Base-by-base conservation (phyloP, 2,797 vertebrate species). In the Hypotaenidia philippensis region DNA sequence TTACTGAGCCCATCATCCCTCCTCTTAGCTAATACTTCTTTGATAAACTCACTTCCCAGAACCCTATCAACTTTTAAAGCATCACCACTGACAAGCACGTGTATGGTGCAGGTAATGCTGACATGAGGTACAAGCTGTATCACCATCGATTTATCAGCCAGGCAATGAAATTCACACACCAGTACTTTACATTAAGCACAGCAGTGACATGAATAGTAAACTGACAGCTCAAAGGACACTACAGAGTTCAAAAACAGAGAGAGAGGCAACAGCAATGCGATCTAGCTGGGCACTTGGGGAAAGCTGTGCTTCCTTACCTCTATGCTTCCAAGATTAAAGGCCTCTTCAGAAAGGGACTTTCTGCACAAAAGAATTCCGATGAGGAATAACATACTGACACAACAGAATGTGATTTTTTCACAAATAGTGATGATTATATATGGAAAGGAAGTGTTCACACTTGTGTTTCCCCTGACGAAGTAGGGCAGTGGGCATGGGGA, bases 211-310 rank as follows among this genome's bases (percentile, higher is more conserved):
- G n/a, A 83, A 72, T 5, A 83, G 69, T 5, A 31, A 81, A 75
- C 27, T 36, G 70, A 83, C 60, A 78, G 57, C 41, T 44, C 50
- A n/a, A 89, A 87, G 44, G 47, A 87, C 47, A 56, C 63, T 14
- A 47, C 0, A 11, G 56, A 74, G 21, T 47, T 93, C 26, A 38
- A 29, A 26, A 65, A 47, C 3, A 59, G 78, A 55, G 47, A 55
- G 47, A 68, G 87, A 94, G 81, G 81, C 90, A 92, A 85, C 50
- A 59, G 41, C 38, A 79, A 90, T 13, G 9, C 81, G 86, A 77
- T 1, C 36, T 0, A 81, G 44, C 32, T 3, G 3, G 27, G 47
- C 10, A 31, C 66, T 25, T 61, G 25, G 31, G 60, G 32, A 88
- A 83, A 88, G 44, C 14, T 15, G 53, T 3, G 13, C 38, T 70